Conservation (phyloP, 2,797 vertebrate species). For the Manis pentadactyla region DNA sequence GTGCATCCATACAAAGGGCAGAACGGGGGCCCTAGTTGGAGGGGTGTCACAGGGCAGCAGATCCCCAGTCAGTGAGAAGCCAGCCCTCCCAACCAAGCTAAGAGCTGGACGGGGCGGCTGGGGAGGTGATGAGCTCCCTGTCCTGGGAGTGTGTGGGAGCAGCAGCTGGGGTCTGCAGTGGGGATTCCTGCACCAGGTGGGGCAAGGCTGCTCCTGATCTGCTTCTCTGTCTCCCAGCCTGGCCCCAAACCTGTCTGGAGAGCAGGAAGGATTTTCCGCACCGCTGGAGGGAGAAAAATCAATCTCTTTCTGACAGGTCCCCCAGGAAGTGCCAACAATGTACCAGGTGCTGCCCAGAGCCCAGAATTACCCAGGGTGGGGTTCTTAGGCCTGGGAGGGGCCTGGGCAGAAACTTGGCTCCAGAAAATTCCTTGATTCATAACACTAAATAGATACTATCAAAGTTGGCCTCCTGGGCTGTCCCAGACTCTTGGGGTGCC, state of each 20-base stretch:
- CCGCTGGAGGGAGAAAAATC: slow-evolving; percentile 68
- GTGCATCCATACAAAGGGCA: not conserved
- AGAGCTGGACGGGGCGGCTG: fast-evolving
- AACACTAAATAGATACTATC: slow-evolving; percentile 48
- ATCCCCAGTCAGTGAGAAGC: not conserved
- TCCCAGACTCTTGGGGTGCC: not conserved
- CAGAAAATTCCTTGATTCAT: slow-evolving; percentile 58
- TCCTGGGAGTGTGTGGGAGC: not conserved
- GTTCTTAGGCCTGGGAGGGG: slow-evolving; percentile 8
- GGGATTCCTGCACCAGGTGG: not conserved
- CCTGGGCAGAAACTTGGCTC: slow-evolving; percentile 45
- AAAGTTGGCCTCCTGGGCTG: not conserved
- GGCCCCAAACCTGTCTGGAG: slow-evolving; percentile 61
- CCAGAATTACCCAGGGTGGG: slow-evolving; percentile 55
- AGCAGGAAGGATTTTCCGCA: slow-evolving; percentile 72
- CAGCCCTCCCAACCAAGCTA: not conserved
- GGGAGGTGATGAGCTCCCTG: not conserved
- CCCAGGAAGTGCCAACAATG: slow-evolving; percentile 72
- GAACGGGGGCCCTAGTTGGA: not conserved
- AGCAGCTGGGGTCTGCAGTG: not conserved
- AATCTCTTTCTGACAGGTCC: slow-evolving; percentile 68
- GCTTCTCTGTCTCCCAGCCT: not conserved
- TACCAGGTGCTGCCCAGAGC: slow-evolving; percentile 68
- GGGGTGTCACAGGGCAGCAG: not conserved
- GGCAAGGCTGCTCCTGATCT: not conserved